Evolutionary conservation across 2,113 vertebrate species (phyloP), one percentile per base, ranked within the genome.

Genomic region (Amazona vittata): DNA sequence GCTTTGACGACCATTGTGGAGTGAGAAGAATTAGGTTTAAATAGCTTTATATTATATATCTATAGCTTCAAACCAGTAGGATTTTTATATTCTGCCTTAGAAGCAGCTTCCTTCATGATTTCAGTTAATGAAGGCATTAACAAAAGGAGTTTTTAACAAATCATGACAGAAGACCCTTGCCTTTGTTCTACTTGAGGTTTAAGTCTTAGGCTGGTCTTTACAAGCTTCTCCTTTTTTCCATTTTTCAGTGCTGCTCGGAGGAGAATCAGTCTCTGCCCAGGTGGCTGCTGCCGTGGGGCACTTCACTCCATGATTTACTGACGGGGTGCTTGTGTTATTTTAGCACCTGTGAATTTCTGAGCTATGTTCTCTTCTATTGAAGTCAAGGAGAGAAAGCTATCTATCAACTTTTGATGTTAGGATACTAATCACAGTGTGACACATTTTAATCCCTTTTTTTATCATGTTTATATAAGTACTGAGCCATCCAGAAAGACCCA

Each of bases 301-400:
- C 28, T 22, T 71, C 46, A 37, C 33, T 85, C 49, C 31, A 15
- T 91, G 75, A 93, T 94, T 95, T 94, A 92, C 55, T 50, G 55
- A 31, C 0, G 0, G 29, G 22, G 5, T 9, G 4, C 44, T 22
- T 7, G 57, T 52, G 22, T 44, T 35, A 19, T 74, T 87, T 67
- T 13, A 92, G 46, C 85, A 93, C 67, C 71, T 86, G 87, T 18
- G 76, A 63, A n/a, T 28, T 93, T 39, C 69, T 87, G 52, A 79
- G 65, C 74, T 68, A 3, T 19, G 37, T 39, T 83, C 12, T 14
- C 26, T 86, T 46, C 79, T 67, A 1, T 11, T 88, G 75, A 93
- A 92, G 67, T 64, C 0, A 0, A 68, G 12, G 37, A 82, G 12
- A 83, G 26, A 91, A 86, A 86, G 62, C 25, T 55, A 3, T 43